These are phyloP conservation scores for Theonella swinhoei DNA, from an alignment of 37 sponge, comb jelly and placozoan species.

Conservation along the genomic window DNA sequence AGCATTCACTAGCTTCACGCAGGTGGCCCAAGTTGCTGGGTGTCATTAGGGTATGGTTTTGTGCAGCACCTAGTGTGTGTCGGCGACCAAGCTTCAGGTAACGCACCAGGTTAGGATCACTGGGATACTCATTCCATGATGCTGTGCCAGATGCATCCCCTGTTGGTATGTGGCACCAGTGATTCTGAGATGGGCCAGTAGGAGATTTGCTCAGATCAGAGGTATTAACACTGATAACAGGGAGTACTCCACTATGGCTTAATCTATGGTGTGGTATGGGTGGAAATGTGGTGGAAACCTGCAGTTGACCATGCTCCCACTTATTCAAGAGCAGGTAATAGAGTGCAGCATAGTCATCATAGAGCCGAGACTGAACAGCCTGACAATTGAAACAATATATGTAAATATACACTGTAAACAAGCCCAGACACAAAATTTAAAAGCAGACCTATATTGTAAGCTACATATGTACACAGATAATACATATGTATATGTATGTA, in stretches of 20 bases:
- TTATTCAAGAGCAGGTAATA: slow-evolving; percentile 81
- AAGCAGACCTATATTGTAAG: too few relatives aligned
- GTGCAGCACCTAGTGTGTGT: slow-evolving; percentile 73
- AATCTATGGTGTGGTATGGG: slow-evolving; percentile 28
- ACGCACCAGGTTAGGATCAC: slow-evolving; percentile 65
- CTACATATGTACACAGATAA: too few relatives aligned
- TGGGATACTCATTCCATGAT: slow-evolving; percentile 6
- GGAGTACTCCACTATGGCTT: slow-evolving; percentile 14
- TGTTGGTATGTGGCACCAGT: slow-evolving; percentile 7
- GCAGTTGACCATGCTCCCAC: slow-evolving; percentile 59
- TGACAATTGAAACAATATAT: slow-evolving; percentile 10
- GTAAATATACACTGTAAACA: not conserved
- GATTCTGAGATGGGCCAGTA: not conserved
- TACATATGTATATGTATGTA: too few relatives aligned
- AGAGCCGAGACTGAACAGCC: slow-evolving; percentile 70
- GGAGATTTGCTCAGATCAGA: slow-evolving; percentile 3
- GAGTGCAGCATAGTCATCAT: slow-evolving; percentile 75
- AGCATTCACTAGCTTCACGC: slow-evolving; percentile 37
- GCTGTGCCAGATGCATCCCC: not conserved
- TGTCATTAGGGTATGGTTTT: slow-evolving; percentile 27
- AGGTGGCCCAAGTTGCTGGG: slow-evolving; percentile 26
- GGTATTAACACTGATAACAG: slow-evolving; percentile 10
- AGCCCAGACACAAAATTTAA: too few relatives aligned
- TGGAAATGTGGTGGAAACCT: slow-evolving; percentile 1
- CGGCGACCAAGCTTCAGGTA: slow-evolving; percentile 67